These are phyloP conservation scores for Tragopan temminckii DNA, from an alignment of 2,797 vertebrate genomes.

Conservation along the genomic window DNA sequence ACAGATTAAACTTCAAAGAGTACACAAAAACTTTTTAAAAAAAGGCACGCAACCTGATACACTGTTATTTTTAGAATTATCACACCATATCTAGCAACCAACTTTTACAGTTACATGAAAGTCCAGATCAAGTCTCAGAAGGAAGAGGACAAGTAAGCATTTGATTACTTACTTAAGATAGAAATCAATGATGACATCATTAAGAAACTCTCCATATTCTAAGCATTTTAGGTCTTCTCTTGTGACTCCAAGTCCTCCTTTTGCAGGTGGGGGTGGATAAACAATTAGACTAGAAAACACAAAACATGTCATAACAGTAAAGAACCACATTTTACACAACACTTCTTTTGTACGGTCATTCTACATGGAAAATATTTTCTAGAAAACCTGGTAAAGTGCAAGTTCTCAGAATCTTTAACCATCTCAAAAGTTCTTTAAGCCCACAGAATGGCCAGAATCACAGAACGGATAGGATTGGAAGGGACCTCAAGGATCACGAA, in stretches of 20 bases:
- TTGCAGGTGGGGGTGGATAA: constrained; percentile 91
- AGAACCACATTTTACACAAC: neutral
- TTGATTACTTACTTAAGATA: constrained; percentile 94
- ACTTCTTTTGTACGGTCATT: neutral
- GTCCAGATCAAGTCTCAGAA: neutral
- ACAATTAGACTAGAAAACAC: constrained; percentile 89
- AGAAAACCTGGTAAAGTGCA: neutral
- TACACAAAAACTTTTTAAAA: neutral
- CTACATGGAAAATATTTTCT: neutral
- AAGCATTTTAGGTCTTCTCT: constrained; percentile 93
- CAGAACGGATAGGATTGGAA: no score
- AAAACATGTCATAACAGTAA: neutral
- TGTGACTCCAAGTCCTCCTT: constrained; percentile 92
- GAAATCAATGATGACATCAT: constrained; percentile 98
- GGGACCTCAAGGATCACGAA: no score
- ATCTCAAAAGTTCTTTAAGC: neutral
- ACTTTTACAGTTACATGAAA: neutral
- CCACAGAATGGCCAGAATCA: no score
- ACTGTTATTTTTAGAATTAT: neutral
- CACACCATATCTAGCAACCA: neutral
- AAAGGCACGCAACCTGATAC: neutral
- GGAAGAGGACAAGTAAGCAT: neutral
- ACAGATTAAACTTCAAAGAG: neutral
- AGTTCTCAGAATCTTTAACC: neutral
- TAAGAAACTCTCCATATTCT: constrained; percentile 91